Conservation (phyloP, 1,140 invertebrate species). For the Apolygus lucorum region DNA sequence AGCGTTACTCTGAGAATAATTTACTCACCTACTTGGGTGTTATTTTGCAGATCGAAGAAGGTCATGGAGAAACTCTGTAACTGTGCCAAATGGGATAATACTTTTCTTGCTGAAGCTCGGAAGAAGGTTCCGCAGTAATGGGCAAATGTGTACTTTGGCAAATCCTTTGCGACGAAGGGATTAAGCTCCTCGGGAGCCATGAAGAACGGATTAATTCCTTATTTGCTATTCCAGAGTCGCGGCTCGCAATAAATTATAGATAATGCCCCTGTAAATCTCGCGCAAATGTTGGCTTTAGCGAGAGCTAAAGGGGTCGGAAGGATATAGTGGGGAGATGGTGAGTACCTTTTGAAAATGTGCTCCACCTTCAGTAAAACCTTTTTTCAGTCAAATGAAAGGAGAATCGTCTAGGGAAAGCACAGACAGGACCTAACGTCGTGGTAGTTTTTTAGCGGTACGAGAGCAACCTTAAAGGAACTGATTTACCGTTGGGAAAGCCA, state of each 20-base stretch:
- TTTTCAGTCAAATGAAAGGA: neutral
- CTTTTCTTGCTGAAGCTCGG: no score
- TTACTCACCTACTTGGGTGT: no score
- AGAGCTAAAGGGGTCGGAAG: neutral
- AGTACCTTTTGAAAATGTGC: neutral
- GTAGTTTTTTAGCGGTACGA: no score
- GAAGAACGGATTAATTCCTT: neutral
- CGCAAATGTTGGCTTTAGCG: neutral
- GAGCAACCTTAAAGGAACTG: neutral
- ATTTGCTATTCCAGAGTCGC: neutral
- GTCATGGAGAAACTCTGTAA: no score
- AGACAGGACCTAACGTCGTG: no score
- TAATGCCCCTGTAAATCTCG: neutral
- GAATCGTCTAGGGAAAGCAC: neutral
- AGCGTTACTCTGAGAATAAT: no score
- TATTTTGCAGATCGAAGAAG: no score
- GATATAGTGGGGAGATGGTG: neutral
- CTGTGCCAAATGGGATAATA: neutral
- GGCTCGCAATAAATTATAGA: neutral
- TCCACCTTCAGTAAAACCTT: neutral
- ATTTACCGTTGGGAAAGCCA: neutral
- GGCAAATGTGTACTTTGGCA: no score
- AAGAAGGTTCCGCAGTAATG: no score
- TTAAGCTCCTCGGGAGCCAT: neutral
- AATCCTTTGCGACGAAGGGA: no score